These are phyloP conservation scores for Clostera curtula DNA, from an alignment of 2,888 invertebrate genomes.

Conservation along the genomic window DNA sequence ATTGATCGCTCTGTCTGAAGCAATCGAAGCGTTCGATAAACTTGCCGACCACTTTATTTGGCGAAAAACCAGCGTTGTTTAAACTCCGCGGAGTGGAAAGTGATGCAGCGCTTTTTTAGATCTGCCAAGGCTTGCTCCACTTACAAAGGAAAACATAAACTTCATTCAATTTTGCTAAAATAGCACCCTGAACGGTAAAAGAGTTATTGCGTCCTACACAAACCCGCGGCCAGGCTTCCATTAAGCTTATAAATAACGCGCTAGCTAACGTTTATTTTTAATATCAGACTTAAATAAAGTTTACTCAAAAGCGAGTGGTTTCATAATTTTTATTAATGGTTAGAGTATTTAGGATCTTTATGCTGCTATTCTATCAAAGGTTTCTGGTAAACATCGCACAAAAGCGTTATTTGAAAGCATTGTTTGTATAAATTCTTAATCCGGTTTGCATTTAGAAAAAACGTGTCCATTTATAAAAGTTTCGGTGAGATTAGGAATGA, in stretches of 20 bases:
- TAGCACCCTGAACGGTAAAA: conserved; percentile 4
- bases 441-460: too few relatives aligned
- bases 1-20: conserved; percentile 64
- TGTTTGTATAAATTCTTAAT: too few relatives aligned
- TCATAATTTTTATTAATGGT: too few relatives aligned
- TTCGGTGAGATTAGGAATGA: too few relatives aligned
- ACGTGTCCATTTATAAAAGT: too few relatives aligned
- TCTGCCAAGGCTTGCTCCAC: conserved; percentile 7
- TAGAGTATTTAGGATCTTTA: too few relatives aligned
- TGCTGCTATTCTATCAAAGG: too few relatives aligned
- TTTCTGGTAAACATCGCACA: too few relatives aligned
- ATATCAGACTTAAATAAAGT: background rate
- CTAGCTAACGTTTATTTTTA: background rate
- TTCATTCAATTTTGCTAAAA: conserved; percentile 33
- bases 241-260: conserved; percentile 13
- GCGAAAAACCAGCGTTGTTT: conserved; percentile 55
- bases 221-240: conserved; percentile 12
- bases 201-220: conserved; percentile 12
- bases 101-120: conserved; percentile 48
- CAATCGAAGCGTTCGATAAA: conserved; percentile 58
- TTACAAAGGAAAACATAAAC: conserved; percentile 24
- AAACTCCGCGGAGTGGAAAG: conserved; percentile 37
- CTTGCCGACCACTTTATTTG: conserved; percentile 63
- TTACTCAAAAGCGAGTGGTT: too few relatives aligned
- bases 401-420: too few relatives aligned